These are phyloP conservation scores for Zootermopsis nevadensis DNA, from an alignment of 2,888 invertebrate genomes.

Conservation along the genomic window DNA sequence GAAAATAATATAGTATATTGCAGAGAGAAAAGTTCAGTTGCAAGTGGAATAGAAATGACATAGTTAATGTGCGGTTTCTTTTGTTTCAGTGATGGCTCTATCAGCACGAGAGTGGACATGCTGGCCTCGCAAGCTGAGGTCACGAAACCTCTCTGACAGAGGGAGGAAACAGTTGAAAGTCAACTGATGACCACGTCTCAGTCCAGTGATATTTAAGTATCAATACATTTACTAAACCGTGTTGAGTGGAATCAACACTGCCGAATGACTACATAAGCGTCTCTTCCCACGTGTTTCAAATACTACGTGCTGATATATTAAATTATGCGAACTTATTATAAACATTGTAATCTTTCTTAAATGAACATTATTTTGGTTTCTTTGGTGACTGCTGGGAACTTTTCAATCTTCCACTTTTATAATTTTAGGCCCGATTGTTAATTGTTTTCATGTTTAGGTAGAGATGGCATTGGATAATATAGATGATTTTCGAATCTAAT, in stretches of 20 bases:
- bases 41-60: too few relatives aligned
- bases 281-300: not conserved
- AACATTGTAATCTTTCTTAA: not conserved
- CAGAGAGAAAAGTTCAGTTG: too few relatives aligned
- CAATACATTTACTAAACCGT: not conserved
- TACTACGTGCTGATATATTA: not conserved
- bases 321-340: not conserved
- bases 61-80: not conserved
- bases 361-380: not conserved
- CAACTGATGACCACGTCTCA: slow-evolving; percentile 47
- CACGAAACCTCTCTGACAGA: slow-evolving; percentile 49
- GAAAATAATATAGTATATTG: too few relatives aligned
- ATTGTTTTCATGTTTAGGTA: not conserved
- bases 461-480: not conserved
- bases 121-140: slow-evolving; percentile 67
- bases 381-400: not conserved
- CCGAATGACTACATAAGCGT: not conserved
- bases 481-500: not conserved
- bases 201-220: slow-evolving; percentile 46
- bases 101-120: slow-evolving; percentile 77
- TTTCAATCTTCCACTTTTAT: not conserved
- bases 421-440: not conserved
- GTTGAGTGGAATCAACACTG: not conserved
- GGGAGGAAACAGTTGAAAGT: slow-evolving; percentile 51
- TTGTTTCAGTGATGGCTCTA: slow-evolving; percentile 74